Percentiles rank a stretch among this genome's conserved stretches.
These are phyloP conservation scores for Synergus gifuensis DNA, from an alignment of 2,888 invertebrate species.

Conservation along the genomic window DNA sequence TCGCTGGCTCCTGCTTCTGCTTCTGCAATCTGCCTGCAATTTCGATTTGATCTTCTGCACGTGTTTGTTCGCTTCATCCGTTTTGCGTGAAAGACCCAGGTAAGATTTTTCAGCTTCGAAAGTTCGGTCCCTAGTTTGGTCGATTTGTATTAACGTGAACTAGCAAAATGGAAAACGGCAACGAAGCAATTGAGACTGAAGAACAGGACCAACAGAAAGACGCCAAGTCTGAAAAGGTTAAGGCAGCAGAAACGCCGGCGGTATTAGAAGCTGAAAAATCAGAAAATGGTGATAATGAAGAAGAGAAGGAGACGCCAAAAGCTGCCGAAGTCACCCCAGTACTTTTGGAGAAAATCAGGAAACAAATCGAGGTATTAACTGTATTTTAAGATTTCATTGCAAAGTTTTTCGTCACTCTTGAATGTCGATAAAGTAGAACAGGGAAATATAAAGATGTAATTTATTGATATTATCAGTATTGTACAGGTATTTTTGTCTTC, in stretches of 20 bases:
- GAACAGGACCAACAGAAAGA: conserved; percentile 48
- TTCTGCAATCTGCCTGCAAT: neutral
- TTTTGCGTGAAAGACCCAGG: neutral
- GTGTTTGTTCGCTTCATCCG: neutral
- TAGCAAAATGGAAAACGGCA: conserved; percentile 64
- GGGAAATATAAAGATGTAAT: neutral
- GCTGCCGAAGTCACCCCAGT: conserved; percentile 50
- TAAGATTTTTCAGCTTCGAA: neutral
- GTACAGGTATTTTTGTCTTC: neutral
- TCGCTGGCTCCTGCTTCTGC: neutral
- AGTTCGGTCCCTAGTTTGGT: neutral
- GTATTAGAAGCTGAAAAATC: conserved; percentile 58
- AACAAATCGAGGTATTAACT: conserved; percentile 57
- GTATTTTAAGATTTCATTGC: neutral
- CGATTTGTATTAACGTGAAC: neutral
- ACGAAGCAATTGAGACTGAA: conserved; percentile 53
- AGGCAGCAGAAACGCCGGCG: conserved; percentile 44
- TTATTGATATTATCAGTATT: neutral
- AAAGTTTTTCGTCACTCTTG: neutral
- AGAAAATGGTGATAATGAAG: conserved; percentile 56
- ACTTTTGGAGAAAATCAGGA: conserved; percentile 64
- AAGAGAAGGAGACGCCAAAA: conserved; percentile 14
- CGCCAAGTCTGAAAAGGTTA: conserved; percentile 54
- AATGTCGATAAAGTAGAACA: neutral
- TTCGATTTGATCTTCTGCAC: neutral